Percentiles rank a stretch among this genome's conserved stretches.
These are phyloP conservation scores for Daboia siamensis DNA, from an alignment of 2,113 vertebrate genomes.

Conservation along the genomic window DNA sequence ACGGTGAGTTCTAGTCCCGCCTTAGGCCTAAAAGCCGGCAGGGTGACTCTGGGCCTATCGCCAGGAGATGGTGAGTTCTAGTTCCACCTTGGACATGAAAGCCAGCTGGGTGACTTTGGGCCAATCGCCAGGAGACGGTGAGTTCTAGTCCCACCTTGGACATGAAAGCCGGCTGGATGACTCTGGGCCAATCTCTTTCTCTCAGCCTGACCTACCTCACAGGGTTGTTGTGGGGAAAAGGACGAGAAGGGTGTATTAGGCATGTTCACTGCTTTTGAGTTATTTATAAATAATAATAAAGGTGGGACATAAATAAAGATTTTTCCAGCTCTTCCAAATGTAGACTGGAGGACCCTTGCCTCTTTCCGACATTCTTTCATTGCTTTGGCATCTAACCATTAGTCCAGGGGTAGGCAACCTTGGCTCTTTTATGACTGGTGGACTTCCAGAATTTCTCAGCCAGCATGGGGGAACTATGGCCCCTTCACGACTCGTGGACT, in stretches of 20 bases:
- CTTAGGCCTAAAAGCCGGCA: too few species aligned
- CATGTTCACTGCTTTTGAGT: neutral
- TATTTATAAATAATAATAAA: neutral
- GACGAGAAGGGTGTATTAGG: neutral
- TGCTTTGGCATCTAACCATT: neutral
- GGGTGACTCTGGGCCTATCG: too few species aligned
- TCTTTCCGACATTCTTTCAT: neutral
- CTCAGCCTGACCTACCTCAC: neutral
- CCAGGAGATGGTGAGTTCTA: neutral
- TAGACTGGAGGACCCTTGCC: neutral
- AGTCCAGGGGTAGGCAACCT: too few species aligned
- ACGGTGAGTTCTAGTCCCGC: too few species aligned
- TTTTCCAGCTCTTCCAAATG: neutral
- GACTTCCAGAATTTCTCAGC: too few species aligned
- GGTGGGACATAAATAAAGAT: neutral
- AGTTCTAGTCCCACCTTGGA: too few species aligned
- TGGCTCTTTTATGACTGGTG: too few species aligned
- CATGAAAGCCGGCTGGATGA: fast-evolving
- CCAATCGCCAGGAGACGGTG: too few species aligned
- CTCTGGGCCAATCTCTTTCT: neutral
- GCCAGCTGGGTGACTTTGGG: too few species aligned
- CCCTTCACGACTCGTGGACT: too few species aligned
- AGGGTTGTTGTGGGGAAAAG: neutral
- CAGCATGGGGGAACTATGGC: too few species aligned
- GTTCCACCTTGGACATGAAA: neutral